These are phyloP conservation scores for Strix uralensis DNA, from an alignment of 2,113 vertebrate genomes.

Conservation along the genomic window DNA sequence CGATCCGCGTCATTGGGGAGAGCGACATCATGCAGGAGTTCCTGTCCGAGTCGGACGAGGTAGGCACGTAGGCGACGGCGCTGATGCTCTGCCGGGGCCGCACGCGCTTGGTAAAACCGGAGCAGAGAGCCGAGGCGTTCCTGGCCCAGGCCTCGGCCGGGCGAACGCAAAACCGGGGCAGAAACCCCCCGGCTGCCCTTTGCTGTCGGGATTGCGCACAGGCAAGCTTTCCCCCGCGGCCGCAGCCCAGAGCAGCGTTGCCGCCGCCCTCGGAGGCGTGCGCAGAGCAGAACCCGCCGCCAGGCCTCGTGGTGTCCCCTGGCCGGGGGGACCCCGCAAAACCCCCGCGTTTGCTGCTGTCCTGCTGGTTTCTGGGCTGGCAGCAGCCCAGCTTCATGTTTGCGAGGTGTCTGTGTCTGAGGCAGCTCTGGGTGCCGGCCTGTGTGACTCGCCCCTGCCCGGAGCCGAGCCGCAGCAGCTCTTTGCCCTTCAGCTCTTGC, in stretches of 20 bases:
- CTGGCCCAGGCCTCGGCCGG: neutral
- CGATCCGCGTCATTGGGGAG: conserved; percentile 93
- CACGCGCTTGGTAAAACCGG: rapidly evolving
- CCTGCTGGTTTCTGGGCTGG: neutral
- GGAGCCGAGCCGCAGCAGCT: neutral
- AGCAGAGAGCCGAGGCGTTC: neutral
- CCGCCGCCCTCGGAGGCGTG: neutral
- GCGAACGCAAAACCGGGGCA: neutral
- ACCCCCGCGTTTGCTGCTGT: neutral
- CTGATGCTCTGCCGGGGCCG: neutral
- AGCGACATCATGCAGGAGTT: conserved; percentile 99
- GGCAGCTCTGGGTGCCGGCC: neutral
- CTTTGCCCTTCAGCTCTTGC: neutral
- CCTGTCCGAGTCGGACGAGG: conserved; percentile 96
- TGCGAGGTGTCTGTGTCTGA: too few species aligned
- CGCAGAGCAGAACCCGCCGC: neutral
- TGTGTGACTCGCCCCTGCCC: neutral
- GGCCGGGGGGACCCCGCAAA: neutral
- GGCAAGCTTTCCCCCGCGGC: neutral
- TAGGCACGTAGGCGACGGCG: neutral
- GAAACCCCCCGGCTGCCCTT: neutral
- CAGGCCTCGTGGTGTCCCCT: neutral
- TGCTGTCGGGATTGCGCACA: too few species aligned
- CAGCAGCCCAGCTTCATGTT: neutral
- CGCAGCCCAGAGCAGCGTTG: neutral